Base-by-base conservation (phyloP, 2,113 vertebrate genomes). In the Hippocampus barbouri region DNA sequence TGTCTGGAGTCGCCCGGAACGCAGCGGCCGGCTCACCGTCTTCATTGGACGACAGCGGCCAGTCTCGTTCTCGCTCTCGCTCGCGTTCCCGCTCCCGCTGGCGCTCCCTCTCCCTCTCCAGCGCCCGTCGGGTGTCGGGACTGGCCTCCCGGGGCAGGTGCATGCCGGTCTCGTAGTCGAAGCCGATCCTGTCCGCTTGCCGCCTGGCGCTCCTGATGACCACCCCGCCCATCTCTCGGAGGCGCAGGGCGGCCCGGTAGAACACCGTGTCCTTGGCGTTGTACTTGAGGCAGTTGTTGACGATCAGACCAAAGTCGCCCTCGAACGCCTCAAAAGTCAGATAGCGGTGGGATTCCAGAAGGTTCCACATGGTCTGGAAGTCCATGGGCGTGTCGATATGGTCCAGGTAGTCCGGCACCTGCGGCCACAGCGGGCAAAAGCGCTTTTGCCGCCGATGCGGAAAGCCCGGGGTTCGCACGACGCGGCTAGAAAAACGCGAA, bases 301-400 rank as follows among this genome's bases (percentile, higher is more conserved):
- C 95, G 9, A 99, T 99, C 74, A 98, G 93, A 79, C 96, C 95
- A 80, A 99, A 99, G 92, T 99, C 96, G 8, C 93, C 92, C 90
- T 99, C 97, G 71, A 99, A 99, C 65, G 95, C 93, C 20, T 99
- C 96, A 0, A 99, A 97, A 71, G 94, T 98, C 90, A 96, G 93
- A 89, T 99, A 99, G 83, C 92, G 94, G 81, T 98, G 96, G 60
- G 94, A 94, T 87, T 99, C 97, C 79, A 99, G 90, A 77, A 95
- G 93, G 81, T 94, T 94, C 90, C 96, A 98, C 97, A 99, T 99
- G 59, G 96, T 98, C 92, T 97, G 95, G 89, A 99, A 99, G 85
- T 99, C 97, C 97, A 99, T 99, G 0, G 97, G 97, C 71, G 96
- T 96, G 91, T 98, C 96, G 77, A 99, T 98, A 82, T 99, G 97